Evolutionary conservation across 2,888 invertebrate species (phyloP).

Genomic region (Atrina japonica): DNA sequence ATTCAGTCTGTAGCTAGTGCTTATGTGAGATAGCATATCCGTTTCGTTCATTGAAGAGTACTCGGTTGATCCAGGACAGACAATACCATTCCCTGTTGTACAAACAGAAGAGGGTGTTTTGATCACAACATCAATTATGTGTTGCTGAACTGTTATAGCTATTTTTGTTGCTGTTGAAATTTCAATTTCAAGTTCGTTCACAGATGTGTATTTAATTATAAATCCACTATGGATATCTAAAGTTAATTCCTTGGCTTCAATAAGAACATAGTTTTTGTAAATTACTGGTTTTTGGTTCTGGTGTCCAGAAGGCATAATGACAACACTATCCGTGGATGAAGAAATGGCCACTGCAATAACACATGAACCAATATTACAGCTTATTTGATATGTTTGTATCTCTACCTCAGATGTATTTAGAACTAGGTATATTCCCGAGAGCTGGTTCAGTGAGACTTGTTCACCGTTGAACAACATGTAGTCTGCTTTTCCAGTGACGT

Average conservation of each 20-base stretch:
- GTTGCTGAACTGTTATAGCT: slow-evolving; percentile 45
- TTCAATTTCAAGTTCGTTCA: too few relatives aligned
- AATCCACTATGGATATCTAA: slow-evolving; percentile 35
- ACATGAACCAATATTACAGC: slow-evolving; percentile 62
- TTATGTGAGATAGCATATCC: slow-evolving; percentile 42
- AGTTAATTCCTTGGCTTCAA: slow-evolving; percentile 29
- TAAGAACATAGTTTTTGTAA: slow-evolving; percentile 43
- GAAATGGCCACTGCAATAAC: slow-evolving; percentile 56
- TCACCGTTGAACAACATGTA: slow-evolving; percentile 61
- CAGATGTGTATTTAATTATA: slow-evolving; percentile 37
- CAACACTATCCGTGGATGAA: slow-evolving; percentile 40
- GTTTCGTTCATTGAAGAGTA: slow-evolving; percentile 44
- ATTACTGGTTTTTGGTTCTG: slow-evolving; percentile 49
- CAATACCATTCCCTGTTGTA: slow-evolving; percentile 54
- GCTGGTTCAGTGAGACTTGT: slow-evolving; percentile 49
- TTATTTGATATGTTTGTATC: slow-evolving; percentile 58
- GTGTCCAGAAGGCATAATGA: slow-evolving; percentile 53
- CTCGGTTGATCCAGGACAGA: slow-evolving; percentile 52
- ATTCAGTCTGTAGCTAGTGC: slow-evolving; percentile 37
- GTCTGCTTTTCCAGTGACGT: slow-evolving; percentile 56
- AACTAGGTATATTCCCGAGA: slow-evolving; percentile 51
- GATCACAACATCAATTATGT: slow-evolving; percentile 51
- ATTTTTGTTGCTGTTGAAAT: slow-evolving; percentile 40
- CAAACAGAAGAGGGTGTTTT: slow-evolving; percentile 46
- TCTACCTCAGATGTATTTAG: slow-evolving; percentile 47